phyloP scores from a whole-genome alignment of 2,113 vertebrate genomes.

The Plecotus auritus region DNA sequence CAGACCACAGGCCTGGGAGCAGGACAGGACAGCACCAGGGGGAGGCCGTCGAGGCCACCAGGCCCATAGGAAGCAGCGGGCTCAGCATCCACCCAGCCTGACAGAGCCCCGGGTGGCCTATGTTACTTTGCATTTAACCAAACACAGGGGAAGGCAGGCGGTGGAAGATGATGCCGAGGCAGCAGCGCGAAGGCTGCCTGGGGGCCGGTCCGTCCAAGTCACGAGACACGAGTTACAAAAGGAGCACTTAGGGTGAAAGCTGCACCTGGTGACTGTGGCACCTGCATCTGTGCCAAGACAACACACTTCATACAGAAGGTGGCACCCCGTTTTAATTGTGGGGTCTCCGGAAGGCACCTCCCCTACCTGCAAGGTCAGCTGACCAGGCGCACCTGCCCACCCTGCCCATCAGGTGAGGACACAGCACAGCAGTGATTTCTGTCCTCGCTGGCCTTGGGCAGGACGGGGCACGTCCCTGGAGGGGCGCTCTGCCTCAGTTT shows the following conservation, averaged over 20 bases:
- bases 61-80: too few species aligned
- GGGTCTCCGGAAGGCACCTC: background rate
- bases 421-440: conserved; percentile 51
- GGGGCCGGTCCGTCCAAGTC: too few species aligned
- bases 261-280: background rate
- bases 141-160: too few species aligned
- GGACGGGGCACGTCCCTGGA: background rate
- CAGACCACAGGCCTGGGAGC: too few species aligned
- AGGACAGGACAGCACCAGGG: too few species aligned
- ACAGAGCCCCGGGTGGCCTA: too few species aligned
- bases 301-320: background rate
- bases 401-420: conserved; percentile 66
- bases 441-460: background rate
- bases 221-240: too few species aligned
- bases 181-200: too few species aligned
- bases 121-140: too few species aligned
- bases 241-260: background rate
- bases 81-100: too few species aligned
- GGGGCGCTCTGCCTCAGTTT: conserved; percentile 6
- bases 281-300: background rate
- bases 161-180: too few species aligned
- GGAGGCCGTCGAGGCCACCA: too few species aligned
- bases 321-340: conserved; percentile 46
- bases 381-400: background rate
- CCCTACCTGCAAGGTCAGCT: background rate